A percentile compares a stretch with the other conserved stretches of the same genome.
Conservation (phyloP, 2,797 vertebrate genomes). For the Eulemur rubriventer region DNA sequence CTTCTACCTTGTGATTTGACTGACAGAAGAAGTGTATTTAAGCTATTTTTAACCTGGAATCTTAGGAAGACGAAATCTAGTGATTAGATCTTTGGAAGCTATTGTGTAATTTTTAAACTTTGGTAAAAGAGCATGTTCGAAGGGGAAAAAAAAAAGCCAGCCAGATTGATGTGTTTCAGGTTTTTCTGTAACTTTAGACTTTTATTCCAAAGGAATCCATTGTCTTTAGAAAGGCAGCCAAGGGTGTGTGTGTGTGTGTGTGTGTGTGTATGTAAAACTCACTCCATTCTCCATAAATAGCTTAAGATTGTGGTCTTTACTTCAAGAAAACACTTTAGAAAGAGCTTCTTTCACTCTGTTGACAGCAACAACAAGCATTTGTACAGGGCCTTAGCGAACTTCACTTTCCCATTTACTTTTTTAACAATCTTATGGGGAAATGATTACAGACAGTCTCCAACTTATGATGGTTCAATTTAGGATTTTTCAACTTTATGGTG, state of each 20-base stretch:
- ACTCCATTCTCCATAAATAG: background rate
- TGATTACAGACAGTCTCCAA: background rate
- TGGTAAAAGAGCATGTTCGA: constrained; percentile 56
- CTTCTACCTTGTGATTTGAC: constrained; percentile 71
- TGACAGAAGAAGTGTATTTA: constrained; percentile 71
- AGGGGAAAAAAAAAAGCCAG: background rate
- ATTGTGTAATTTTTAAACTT: constrained; percentile 74
- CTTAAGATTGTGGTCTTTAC: background rate
- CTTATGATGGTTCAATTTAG: background rate
- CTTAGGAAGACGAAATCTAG: constrained; percentile 65
- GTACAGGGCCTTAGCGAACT: background rate
- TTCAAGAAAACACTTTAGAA: background rate
- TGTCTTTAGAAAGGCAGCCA: constrained; percentile 51
- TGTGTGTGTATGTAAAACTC: background rate
- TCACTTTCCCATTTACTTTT: background rate
- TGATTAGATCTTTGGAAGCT: constrained; percentile 75
- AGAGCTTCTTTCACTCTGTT: background rate
- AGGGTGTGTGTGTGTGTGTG: background rate
- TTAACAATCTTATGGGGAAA: background rate
- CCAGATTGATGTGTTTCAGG: constrained; percentile 63
- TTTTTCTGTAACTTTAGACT: constrained; percentile 41
- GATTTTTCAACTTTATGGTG: background rate
- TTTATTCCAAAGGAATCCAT: constrained; percentile 35
- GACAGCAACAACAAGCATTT: background rate
- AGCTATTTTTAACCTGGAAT: constrained; percentile 78